Base-by-base conservation (phyloP, 2,888 invertebrate genomes). In the Saturnia pavonia region DNA sequence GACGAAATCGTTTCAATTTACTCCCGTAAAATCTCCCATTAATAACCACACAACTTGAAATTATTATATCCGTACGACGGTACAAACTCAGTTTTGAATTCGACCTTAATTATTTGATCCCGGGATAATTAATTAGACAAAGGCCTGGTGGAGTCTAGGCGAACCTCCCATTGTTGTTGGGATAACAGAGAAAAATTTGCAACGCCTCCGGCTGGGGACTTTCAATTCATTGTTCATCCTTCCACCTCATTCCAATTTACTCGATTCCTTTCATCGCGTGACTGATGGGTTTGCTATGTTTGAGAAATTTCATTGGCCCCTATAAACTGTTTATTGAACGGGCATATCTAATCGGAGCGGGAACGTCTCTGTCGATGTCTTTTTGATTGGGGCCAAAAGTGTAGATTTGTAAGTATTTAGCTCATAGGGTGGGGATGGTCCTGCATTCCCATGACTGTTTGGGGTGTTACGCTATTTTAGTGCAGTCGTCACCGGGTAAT, bases 381-480 rank as follows among this genome's bases (percentile, higher is more conserved):
- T 91, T 92, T 91, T 91, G 91, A 92, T 92, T 91, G 82, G 85
- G 82, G 80, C 82, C 57, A 78, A 81, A 83, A 82, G 87, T 87
- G 85, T 84, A 86, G 89, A 91, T 92, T 92, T 91, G 92, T 91
- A 88, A 88, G 85, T 88, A 88, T 91, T 91, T 91, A 91, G 88
- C 88, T 83, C 34, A 40, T 40, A 78, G 83, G 82, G 83, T 81
- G 79, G 81, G 86, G 78, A 80, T 85, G 84, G 86, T 84, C 80
- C 78, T 78, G 78, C 80, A 91, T 93, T 93, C 92, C 91, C 93
- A 93, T 91, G 92, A 83, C 77, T 54, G 73, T 81, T 88, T 87
- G 88, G 92, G 92, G 92, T 91, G 93, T 88, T 89, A 91, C 91
- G 93, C 93, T 93, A 93, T 93, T 93, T 93, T 91, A 89, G 91